Conservation (phyloP, 2,797 vertebrate species). For the Lacerta agilis region DNA sequence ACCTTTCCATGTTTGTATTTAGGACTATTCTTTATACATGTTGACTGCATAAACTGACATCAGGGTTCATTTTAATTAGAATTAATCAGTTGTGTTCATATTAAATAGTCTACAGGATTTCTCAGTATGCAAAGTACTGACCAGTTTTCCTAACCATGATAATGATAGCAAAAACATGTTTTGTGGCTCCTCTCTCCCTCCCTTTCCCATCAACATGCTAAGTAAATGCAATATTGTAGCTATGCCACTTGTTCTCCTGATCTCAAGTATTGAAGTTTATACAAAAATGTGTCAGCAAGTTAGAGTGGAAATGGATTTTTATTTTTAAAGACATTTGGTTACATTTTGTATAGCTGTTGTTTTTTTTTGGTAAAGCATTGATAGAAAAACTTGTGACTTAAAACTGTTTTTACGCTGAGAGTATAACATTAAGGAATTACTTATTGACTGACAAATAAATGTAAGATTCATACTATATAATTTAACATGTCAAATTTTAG, state of each 20-base stretch:
- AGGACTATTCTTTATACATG: background rate
- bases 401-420: background rate
- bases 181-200: background rate
- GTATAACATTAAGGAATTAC: background rate
- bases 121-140: constrained; percentile 10
- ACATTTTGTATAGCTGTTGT: background rate
- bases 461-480: background rate
- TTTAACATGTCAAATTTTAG: background rate
- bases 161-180: constrained; percentile 18
- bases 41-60: background rate
- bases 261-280: background rate
- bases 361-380: background rate
- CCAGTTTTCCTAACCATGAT: constrained; percentile 7
- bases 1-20: constrained; percentile 28
- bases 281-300: background rate
- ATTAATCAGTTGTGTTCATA: constrained; percentile 14
- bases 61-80: constrained; percentile 32
- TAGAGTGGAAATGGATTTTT: background rate
- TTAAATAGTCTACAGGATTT: constrained; percentile 24
- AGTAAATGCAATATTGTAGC: background rate
- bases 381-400: background rate
- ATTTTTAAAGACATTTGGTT: background rate
- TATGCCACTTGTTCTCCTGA: background rate
- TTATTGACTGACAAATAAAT: background rate
- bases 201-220: constrained; percentile 1